Conservation (phyloP, 2,797 vertebrate species). For the Sciaenops ocellatus region DNA sequence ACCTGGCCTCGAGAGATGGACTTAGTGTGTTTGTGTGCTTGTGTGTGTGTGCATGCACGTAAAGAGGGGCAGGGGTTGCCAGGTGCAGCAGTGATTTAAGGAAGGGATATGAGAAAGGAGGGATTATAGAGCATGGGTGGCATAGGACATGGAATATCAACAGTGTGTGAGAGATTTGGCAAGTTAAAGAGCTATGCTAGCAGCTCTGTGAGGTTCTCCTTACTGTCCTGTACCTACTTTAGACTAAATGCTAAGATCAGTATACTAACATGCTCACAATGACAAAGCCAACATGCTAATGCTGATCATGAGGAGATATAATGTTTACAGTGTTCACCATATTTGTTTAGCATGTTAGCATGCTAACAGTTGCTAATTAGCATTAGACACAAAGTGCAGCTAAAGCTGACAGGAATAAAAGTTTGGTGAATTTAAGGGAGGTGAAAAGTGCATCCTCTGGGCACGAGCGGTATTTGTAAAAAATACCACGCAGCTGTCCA, state of each 20-base stretch:
- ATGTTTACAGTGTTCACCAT: neutral
- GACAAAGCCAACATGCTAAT: too few species aligned
- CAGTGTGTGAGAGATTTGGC: neutral
- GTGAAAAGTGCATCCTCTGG: too few species aligned
- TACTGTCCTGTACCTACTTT: too few species aligned
- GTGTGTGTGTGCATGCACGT: neutral
- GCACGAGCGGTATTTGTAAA: too few species aligned
- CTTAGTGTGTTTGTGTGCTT: slow-evolving; percentile 19
- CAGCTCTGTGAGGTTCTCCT: too few species aligned
- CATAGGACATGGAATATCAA: slow-evolving; percentile 13
- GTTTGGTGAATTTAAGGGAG: too few species aligned
- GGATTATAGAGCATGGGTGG: slow-evolving; percentile 7
- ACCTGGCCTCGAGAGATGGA: slow-evolving; percentile 54
- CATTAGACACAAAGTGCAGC: neutral
- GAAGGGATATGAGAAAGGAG: slow-evolving; percentile 26
- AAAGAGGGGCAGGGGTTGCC: slow-evolving; percentile 15
- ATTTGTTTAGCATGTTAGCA: neutral
- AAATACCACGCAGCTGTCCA: too few species aligned
- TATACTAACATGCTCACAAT: too few species aligned
- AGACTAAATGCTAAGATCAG: too few species aligned
- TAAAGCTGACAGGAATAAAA: neutral
- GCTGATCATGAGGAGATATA: too few species aligned
- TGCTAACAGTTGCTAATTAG: neutral
- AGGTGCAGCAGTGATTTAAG: slow-evolving; percentile 41
- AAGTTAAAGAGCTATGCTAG: neutral